Evolutionary conservation across 2,888 invertebrate genomes (phyloP).

Genomic region (Gerris lacustris): DNA sequence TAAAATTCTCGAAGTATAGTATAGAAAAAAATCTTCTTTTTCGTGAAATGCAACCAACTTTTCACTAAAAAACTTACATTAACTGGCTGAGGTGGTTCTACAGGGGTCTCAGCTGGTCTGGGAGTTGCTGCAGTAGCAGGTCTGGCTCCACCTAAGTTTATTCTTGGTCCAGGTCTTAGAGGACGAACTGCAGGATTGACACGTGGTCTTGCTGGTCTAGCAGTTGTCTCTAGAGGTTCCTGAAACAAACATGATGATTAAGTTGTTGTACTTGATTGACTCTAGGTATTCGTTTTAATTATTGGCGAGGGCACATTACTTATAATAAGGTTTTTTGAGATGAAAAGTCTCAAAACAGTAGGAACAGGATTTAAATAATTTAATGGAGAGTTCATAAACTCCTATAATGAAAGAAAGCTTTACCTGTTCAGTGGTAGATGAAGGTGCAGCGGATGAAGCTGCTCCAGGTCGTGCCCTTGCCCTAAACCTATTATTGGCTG

Average conservation of each 20-base stretch:
- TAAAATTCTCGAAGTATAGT: too few relatives aligned
- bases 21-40: too few relatives aligned
- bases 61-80: too few relatives aligned
- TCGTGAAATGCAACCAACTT: too few relatives aligned
- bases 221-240: slow-evolving; percentile 8
- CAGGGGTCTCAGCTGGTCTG: slow-evolving; percentile 8
- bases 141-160: slow-evolving; percentile 40
- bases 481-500: slow-evolving; percentile 14
- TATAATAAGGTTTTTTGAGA: not conserved
- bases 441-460: slow-evolving; percentile 24
- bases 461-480: slow-evolving; percentile 14
- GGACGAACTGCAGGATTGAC: slow-evolving; percentile 43
- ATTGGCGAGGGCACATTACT: not conserved
- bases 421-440: slow-evolving; percentile 32
- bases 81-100: slow-evolving; percentile 1
- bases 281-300: not conserved
- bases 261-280: not conserved
- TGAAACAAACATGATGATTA: not conserved
- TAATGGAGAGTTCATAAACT: too few relatives aligned
- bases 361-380: too few relatives aligned
- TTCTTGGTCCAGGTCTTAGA: slow-evolving; percentile 51
- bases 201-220: slow-evolving; percentile 34
- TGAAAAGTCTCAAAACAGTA: not conserved
- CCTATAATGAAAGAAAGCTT: slow-evolving; percentile 25
- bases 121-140: slow-evolving; percentile 18